Base-by-base conservation (phyloP, 2,797 vertebrate genomes). In the Rhabdophis nuchalis region DNA sequence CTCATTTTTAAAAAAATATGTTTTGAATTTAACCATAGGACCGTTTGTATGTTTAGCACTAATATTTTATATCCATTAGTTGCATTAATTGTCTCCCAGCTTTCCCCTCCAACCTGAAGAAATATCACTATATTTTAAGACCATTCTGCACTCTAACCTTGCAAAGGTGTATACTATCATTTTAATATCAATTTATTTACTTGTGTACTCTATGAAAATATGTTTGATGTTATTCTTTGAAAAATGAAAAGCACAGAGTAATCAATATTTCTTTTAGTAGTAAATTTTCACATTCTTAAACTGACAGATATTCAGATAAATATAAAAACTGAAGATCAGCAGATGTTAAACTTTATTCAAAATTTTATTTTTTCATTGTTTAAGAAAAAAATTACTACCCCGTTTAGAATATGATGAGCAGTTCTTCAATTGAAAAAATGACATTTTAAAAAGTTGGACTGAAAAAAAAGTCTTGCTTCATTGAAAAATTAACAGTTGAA, bases 291-390 rank as follows among this genome's bases (percentile, higher is more conserved):
- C 36, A 89, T 32, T 89, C 52, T 27, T 85, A 60, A 89, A 46
- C 36, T 90, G 36, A 57, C 91, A 93, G 68, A 53, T 82, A 88
- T 11, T 85, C 32, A 50, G 88, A 88, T 85, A n/a, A 85, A 13
- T 57, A 82, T 72, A 32, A 72, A 88, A 68, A 94, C 85, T 90
- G 77, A 54, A 61, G 89, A 92, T 72, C 25, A 92, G 82, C 91
- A 29, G 1, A 3, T n/a, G 85, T 1, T 92, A 89, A 29, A 46
- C 95, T 93, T 96, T 96, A 96, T 95, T 89, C 92, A 88, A 92
- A 23, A 85, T 50, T 87, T 36, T 29, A 93, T 89, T 41, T 90
- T 53, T 92, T 91, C 32, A 25, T 90, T 90, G 36, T 57, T 86
- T 92, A 92, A 89, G 29, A 56, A 88, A 85, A 88, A 6, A 11